Percentiles rank a stretch among this genome's conserved stretches.
These are phyloP conservation scores for Strigamia transsilvanica DNA, from an alignment of 2,888 invertebrate species.

Conservation along the genomic window DNA sequence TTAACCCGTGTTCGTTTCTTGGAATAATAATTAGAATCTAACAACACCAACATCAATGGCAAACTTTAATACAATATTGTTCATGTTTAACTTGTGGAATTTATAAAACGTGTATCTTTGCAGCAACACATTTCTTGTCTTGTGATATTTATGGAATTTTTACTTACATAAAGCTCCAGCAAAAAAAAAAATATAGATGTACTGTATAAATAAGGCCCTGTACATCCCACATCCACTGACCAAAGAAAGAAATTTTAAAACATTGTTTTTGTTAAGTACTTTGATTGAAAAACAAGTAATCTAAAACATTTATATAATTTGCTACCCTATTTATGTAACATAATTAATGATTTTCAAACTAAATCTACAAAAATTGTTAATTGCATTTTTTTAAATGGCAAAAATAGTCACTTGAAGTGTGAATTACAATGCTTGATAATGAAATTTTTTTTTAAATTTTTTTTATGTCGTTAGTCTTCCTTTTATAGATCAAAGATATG, in stretches of 20 bases:
- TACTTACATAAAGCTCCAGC: slow-evolving; percentile 11
- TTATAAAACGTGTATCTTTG: neutral
- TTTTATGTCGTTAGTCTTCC: neutral
- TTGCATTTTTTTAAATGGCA: slow-evolving; percentile 32
- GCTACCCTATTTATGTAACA: neutral
- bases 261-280: slow-evolving; percentile 17
- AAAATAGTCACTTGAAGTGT: slow-evolving; percentile 29
- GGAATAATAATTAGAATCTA: neutral
- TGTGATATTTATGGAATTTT: slow-evolving; percentile 13
- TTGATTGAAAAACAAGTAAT: neutral
- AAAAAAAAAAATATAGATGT: slow-evolving; percentile 16
- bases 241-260: slow-evolving; percentile 25
- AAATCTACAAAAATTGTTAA: neutral
- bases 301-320: neutral
- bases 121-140: neutral
- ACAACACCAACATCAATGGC: slow-evolving; percentile 11
- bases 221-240: slow-evolving; percentile 28
- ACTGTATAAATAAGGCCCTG: slow-evolving; percentile 30
- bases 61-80: slow-evolving; percentile 4
- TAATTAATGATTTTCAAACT: neutral
- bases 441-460: neutral
- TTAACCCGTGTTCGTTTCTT: neutral
- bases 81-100: slow-evolving; percentile 9
- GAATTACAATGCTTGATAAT: slow-evolving; percentile 35
- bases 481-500: slow-evolving; percentile 38